A percentile compares a stretch with the other conserved stretches of the same genome.
Evolutionary conservation across 2,888 invertebrate species (phyloP).

Genomic region (Sminthurides aquaticus): DNA sequence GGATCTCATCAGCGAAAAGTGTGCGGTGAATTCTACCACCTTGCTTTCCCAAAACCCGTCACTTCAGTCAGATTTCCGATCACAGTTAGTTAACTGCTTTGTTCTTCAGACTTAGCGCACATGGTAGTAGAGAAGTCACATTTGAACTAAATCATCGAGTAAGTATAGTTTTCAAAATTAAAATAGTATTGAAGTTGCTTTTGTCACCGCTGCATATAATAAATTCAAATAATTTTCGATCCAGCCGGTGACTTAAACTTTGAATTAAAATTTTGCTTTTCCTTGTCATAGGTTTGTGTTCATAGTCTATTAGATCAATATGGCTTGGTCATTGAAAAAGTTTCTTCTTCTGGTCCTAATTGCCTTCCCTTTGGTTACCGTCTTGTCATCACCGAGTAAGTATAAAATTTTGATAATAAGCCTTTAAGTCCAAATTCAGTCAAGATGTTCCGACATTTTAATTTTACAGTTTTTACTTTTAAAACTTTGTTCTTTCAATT

Average conservation of each 20-base stretch:
- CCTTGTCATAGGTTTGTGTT: no score
- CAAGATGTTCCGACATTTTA: neutral
- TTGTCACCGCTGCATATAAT: no score
- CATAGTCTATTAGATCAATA: no score
- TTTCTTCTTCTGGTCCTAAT: constrained; percentile 37
- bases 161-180: neutral
- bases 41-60: no score
- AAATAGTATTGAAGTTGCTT: neutral
- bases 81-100: neutral
- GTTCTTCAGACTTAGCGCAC: neutral
- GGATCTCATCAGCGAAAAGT: no score
- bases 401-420: neutral
- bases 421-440: neutral
- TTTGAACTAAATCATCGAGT: neutral
- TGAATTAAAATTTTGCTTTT: no score
- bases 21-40: no score
- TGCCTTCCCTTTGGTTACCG: constrained; percentile 40
- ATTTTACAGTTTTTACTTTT: neutral
- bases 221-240: no score
- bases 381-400: constrained; percentile 38
- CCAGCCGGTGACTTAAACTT: no score
- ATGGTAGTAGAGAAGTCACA: neutral
- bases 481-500: no score
- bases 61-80: neutral
- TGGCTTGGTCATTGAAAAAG: constrained; percentile 30